These are phyloP conservation scores for Drosophila teissieri DNA, from an alignment of 1,140 invertebrate species.

Conservation along the genomic window DNA sequence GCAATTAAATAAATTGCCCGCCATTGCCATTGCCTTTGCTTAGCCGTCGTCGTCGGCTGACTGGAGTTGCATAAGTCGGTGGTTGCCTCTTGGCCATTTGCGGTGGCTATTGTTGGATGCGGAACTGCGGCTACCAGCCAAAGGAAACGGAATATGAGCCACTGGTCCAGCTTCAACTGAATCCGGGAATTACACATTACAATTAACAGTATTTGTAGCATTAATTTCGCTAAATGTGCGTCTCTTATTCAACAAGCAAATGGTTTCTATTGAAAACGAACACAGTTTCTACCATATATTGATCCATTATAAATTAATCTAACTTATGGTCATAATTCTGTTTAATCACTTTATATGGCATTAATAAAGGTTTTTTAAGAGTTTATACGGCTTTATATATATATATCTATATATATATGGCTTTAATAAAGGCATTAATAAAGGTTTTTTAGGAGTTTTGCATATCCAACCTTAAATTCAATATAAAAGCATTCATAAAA, in stretches of 20 bases:
- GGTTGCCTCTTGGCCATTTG: conserved; percentile 32
- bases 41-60: conserved; percentile 15
- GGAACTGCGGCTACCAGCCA: conserved; percentile 25
- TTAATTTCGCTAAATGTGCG: neutral
- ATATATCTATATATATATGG: too few relatives aligned
- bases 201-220: conserved; percentile 4
- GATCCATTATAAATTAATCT: neutral
- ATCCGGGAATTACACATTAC: conserved; percentile 11
- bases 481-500: conserved; percentile 5
- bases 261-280: neutral
- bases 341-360: neutral
- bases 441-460: neutral
- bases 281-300: neutral
- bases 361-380: conserved; percentile 1
- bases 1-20: conserved; percentile 74
- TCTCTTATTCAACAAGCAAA: neutral
- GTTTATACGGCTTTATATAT: too few relatives aligned
- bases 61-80: conserved; percentile 55
- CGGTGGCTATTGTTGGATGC: conserved; percentile 35
- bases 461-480: conserved; percentile 5
- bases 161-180: conserved; percentile 5
- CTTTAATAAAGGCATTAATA: conserved; percentile 1
- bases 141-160: conserved; percentile 25
- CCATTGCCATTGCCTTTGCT: conserved; percentile 13
- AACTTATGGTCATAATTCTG: neutral